Evolutionary conservation across 2,888 invertebrate species (phyloP).

Genomic region (Tyria jacobaeae): DNA sequence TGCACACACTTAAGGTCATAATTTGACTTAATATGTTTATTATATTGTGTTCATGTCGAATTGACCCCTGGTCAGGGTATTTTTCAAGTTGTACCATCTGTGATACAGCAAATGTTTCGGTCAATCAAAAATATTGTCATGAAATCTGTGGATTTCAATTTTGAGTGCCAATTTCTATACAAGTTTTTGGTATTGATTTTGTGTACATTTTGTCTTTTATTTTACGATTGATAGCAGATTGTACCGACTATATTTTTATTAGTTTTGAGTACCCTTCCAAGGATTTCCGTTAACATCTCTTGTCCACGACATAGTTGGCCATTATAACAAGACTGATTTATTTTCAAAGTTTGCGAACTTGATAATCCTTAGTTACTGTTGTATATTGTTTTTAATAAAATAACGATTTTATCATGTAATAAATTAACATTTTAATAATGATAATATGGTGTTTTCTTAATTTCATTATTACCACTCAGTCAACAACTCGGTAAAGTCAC

Average conservation of each 20-base stretch:
- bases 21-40: not conserved
- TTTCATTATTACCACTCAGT: slow-evolving; percentile 8
- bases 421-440: slow-evolving; percentile 82
- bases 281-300: slow-evolving; percentile 72
- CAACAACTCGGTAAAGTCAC: too few species aligned
- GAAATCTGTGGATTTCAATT: slow-evolving; percentile 48
- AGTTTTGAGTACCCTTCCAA: slow-evolving; percentile 65
- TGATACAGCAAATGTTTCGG: slow-evolving; percentile 65
- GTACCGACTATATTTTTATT: slow-evolving; percentile 66
- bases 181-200: slow-evolving; percentile 68
- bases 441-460: slow-evolving; percentile 45
- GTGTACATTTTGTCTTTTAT: slow-evolving; percentile 67
- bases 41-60: slow-evolving; percentile 3
- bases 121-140: slow-evolving; percentile 50
- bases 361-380: slow-evolving; percentile 84
- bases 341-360: slow-evolving; percentile 80
- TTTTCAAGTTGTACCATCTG: slow-evolving; percentile 70
- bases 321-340: slow-evolving; percentile 87
- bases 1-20: not conserved
- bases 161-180: slow-evolving; percentile 72
- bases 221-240: slow-evolving; percentile 66
- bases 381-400: slow-evolving; percentile 83
- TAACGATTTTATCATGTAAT: slow-evolving; percentile 84
- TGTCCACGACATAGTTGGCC: slow-evolving; percentile 79
- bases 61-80: slow-evolving; percentile 36